A percentile compares a stretch with the other conserved stretches of the same genome.
Conservation (phyloP, 2,113 vertebrate genomes). For the Festucalex cinctus region DNA sequence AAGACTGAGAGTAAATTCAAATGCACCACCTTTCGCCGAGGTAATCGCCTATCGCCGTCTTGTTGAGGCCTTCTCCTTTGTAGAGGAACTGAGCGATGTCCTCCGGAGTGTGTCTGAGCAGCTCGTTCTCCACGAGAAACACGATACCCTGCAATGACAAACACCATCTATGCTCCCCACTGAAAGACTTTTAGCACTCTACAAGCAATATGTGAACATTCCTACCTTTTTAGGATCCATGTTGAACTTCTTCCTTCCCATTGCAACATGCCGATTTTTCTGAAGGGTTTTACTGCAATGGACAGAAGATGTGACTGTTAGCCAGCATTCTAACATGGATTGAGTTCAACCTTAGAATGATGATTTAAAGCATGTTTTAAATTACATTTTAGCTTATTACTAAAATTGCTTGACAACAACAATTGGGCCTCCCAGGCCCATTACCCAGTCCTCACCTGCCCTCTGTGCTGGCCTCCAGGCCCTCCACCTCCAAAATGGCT, state of each 20-base stretch:
- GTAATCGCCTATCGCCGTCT: constrained; percentile 90
- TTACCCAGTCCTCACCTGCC: constrained; percentile 77
- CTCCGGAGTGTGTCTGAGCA: constrained; percentile 82
- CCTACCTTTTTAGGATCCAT: constrained; percentile 90
- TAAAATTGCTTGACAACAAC: constrained; percentile 1
- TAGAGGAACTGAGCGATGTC: constrained; percentile 89
- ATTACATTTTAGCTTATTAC: background rate
- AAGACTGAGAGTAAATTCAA: background rate
- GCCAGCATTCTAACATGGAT: background rate
- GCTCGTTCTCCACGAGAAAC: constrained; percentile 86
- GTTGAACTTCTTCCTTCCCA: constrained; percentile 86
- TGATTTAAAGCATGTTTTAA: background rate
- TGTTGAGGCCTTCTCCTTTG: constrained; percentile 92
- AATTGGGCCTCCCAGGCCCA: background rate
- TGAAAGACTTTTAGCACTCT: background rate
- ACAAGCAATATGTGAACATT: background rate
- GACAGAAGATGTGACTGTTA: background rate
- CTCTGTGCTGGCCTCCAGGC: constrained; percentile 84
- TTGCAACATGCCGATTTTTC: constrained; percentile 85
- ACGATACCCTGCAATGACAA: constrained; percentile 77
- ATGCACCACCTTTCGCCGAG: constrained; percentile 81
- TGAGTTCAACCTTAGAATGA: background rate
- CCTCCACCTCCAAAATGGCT: constrained; percentile 88
- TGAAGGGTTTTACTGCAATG: constrained; percentile 84
- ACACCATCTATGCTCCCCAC: background rate